Evolutionary conservation across 2,113 vertebrate species (phyloP).

Genomic region (Cyprinodon tularosa): DNA sequence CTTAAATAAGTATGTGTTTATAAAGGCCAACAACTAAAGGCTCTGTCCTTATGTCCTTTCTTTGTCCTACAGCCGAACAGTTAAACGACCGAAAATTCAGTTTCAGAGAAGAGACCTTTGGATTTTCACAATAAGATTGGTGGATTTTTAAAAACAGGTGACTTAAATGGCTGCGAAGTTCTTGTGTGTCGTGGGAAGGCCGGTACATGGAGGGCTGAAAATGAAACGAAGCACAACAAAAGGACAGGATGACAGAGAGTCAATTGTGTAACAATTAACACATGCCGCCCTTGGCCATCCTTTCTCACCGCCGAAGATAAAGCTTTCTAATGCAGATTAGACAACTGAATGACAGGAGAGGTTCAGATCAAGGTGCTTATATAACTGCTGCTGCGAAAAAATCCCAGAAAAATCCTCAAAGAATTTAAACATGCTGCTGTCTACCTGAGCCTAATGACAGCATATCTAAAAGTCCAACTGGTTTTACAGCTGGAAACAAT

Average conservation of each 20-base stretch:
- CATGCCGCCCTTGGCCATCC: constrained; percentile 39
- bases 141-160: not conserved
- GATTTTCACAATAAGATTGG: not conserved
- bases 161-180: not conserved
- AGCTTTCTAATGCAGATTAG: constrained; percentile 10
- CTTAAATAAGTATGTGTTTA: not conserved
- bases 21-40: not conserved
- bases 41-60: not conserved
- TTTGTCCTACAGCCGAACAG: not conserved
- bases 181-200: not conserved
- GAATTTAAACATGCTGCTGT: not conserved
- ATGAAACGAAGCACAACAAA: not conserved
- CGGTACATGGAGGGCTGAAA: constrained; percentile 1
- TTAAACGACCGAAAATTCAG: not conserved
- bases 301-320: constrained; percentile 37
- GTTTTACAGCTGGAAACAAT: no score
- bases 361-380: constrained; percentile 25
- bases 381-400: constrained; percentile 3
- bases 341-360: constrained; percentile 17
- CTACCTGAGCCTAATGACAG: not conserved
- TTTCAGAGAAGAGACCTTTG: not conserved
- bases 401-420: constrained; percentile 22
- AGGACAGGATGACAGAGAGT: not conserved
- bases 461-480: not conserved
- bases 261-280: constrained; percentile 43